Base-by-base conservation (phyloP, 2,797 vertebrate species). In the Molossus molossus region DNA sequence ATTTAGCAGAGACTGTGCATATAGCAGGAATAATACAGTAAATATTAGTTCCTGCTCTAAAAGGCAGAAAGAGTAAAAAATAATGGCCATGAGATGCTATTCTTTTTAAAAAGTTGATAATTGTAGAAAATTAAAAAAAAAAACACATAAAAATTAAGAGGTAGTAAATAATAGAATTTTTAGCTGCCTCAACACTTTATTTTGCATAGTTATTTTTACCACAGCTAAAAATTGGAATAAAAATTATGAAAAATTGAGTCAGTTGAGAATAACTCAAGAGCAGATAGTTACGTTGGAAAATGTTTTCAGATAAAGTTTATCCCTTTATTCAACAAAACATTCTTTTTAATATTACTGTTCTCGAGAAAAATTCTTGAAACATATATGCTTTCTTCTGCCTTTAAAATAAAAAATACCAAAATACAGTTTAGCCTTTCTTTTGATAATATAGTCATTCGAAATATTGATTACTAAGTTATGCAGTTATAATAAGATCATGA, bases 381-480 rank as follows among this genome's bases (percentile, higher is more conserved):
- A 85, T 15, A 14, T 79, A 64, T 29, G 40, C 6, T 94, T 91
- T 57, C 37, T 33, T 79, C 40, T 72, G 12, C 53, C 65, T 90
- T 53, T 76, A 60, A 94, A 72, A 81, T 85, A 10, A 81, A 7
- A 83, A 87, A 65, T 1, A 76, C 1, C 18, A 90, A 91, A 77
- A 92, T 67, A 60, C 6, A 70, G 90, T 72, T 53, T 82, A 64
- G 50, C 23, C 3, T 82, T 82, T 89, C 40, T 86, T 14, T 79
- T 79, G 15, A 58, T 23, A 82, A 92, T 53, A 75, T 11, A 88
- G 23, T 70, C 64, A 65, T 75, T 60, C 75, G 48, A 91, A 87
- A 89, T 81, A 83, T 12, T 90, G 37, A 80, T 91, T 93, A 70
- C 40, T 62, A 93, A 95, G 58, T 33, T 65, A 20, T 17, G 27